Evolutionary conservation across 2,888 invertebrate species (phyloP).

Genomic region (Oligia strigilis): DNA sequence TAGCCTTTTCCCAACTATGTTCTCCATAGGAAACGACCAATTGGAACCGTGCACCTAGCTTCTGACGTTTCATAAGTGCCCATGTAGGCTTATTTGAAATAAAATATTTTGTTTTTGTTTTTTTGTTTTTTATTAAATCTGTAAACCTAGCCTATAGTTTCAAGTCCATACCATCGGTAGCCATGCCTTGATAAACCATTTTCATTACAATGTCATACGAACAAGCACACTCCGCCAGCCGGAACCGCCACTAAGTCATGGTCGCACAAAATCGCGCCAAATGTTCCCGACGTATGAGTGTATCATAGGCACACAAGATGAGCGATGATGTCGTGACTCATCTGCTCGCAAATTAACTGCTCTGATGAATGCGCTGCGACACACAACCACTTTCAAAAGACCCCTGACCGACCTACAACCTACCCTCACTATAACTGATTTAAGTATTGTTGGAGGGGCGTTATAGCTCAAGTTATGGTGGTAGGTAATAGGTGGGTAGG

Average conservation of each 20-base stretch:
- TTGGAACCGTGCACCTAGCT: too few species aligned
- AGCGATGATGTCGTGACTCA: conserved; percentile 88
- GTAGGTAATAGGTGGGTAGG: conserved; percentile 79
- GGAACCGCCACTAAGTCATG: conserved; percentile 45
- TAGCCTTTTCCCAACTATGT: too few species aligned
- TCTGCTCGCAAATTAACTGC: conserved; percentile 89
- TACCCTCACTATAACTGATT: conserved; percentile 55
- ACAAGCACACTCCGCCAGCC: conserved; percentile 12
- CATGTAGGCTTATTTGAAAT: too few species aligned
- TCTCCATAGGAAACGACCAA: too few species aligned
- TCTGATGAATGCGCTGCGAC: conserved; percentile 86
- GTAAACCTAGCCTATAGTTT: background rate
- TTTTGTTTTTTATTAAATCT: background rate
- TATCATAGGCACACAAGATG: conserved; percentile 82
- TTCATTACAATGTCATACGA: conserved; percentile 15
- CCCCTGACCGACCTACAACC: conserved; percentile 60
- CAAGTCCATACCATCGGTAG: background rate
- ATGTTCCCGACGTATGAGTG: conserved; percentile 81
- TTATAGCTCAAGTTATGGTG: conserved; percentile 70
- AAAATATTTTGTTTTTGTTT: too few species aligned
- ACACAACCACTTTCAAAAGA: conserved; percentile 74
- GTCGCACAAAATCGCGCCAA: conserved; percentile 71
- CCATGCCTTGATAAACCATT: background rate
- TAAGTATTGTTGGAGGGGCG: conserved; percentile 56
- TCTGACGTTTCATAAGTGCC: too few species aligned